phyloP scores from a whole-genome alignment of 2,888 invertebrate genomes.

The Lysandra bellargus region DNA sequence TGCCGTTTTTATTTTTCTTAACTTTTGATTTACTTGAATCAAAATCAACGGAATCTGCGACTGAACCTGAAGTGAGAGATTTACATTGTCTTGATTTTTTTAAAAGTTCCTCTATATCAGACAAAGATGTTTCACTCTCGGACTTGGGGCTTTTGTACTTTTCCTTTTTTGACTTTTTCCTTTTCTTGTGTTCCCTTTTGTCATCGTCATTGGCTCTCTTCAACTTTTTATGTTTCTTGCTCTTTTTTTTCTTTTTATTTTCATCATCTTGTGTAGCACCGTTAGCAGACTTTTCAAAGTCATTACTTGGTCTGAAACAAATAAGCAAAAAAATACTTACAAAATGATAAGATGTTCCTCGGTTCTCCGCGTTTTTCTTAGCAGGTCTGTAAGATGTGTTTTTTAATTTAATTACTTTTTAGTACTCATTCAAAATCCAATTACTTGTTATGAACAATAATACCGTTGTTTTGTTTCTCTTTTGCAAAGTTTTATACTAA shows the following conservation, averaged over 20 bases:
- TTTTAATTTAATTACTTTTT: conserved; percentile 28
- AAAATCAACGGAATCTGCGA: conserved; percentile 47
- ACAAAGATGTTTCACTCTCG: conserved; percentile 69
- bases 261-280: conserved; percentile 57
- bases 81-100: conserved; percentile 62
- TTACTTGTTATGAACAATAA: not conserved
- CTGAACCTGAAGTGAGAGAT: conserved; percentile 46
- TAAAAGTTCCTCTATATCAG: conserved; percentile 65
- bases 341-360: conserved; percentile 39
- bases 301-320: conserved; percentile 51
- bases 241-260: conserved; percentile 74
- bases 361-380: conserved; percentile 46
- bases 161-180: conserved; percentile 77
- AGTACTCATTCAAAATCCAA: not conserved
- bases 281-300: conserved; percentile 51
- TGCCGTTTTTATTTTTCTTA: conserved; percentile 56
- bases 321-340: conserved; percentile 55
- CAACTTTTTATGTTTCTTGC: conserved; percentile 84
- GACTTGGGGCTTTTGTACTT: conserved; percentile 71
- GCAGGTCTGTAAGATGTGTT: conserved; percentile 56
- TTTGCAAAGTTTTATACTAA: conserved; percentile 47
- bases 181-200: conserved; percentile 78
- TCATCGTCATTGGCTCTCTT: conserved; percentile 82
- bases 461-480: conserved; percentile 4
- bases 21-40: conserved; percentile 41